phyloP scores from a whole-genome alignment of 2,888 invertebrate genomes.

The Drosophila histrio region DNA sequence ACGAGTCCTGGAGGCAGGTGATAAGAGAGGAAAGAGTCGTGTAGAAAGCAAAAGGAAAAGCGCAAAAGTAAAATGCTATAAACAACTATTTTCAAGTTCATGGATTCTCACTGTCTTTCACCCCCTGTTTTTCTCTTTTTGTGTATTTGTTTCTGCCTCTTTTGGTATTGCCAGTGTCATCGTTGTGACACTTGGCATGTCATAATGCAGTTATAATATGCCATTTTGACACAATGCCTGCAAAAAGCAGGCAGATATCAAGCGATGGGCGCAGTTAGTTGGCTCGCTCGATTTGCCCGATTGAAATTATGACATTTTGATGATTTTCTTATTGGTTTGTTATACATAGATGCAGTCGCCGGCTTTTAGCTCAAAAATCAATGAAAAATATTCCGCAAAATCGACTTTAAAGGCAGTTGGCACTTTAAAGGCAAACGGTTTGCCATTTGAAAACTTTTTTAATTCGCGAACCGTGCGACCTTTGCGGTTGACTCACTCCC shows the following conservation, averaged over 20 bases:
- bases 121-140: slow-evolving; percentile 5
- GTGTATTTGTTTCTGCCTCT: neutral
- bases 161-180: slow-evolving; percentile 40
- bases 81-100: slow-evolving; percentile 65
- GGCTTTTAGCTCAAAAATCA: slow-evolving; percentile 47
- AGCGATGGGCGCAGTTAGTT: slow-evolving; percentile 11
- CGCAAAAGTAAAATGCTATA: slow-evolving; percentile 24
- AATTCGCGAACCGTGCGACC: slow-evolving; percentile 35
- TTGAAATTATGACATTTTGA: slow-evolving; percentile 83
- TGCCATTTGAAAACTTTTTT: slow-evolving; percentile 39
- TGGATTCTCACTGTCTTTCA: slow-evolving; percentile 37
- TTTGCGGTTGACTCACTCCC: slow-evolving; percentile 27
- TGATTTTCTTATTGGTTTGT: slow-evolving; percentile 82
- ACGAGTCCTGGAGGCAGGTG: neutral
- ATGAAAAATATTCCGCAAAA: slow-evolving; percentile 21
- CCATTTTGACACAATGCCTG: slow-evolving; percentile 58
- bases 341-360: slow-evolving; percentile 54
- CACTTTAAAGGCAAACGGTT: slow-evolving; percentile 44
- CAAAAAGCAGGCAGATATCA: slow-evolving; percentile 15
- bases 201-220: slow-evolving; percentile 80
- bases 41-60: slow-evolving; percentile 30
- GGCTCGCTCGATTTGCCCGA: slow-evolving; percentile 43
- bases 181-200: slow-evolving; percentile 65
- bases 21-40: neutral
- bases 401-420: slow-evolving; percentile 28